These are phyloP conservation scores for Pycnonotus jocosus DNA, from an alignment of 2,113 vertebrate genomes.

Conservation along the genomic window DNA sequence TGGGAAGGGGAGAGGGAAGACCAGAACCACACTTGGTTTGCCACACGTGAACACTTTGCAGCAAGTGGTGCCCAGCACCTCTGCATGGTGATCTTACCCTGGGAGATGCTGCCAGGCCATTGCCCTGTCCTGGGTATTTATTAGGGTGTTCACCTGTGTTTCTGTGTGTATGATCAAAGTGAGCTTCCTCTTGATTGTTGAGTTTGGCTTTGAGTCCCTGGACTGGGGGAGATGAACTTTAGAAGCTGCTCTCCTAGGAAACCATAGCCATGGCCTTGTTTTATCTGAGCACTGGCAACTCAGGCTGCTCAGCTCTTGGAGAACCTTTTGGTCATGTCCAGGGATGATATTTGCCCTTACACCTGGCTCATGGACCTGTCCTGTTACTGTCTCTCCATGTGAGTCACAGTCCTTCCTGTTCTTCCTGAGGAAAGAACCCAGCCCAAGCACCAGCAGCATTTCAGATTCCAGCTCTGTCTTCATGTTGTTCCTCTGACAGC, in stretches of 20 bases:
- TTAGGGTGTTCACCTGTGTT: neutral
- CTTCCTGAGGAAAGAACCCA: neutral
- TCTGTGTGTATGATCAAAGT: neutral
- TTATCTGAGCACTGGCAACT: neutral
- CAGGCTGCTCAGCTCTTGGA: neutral
- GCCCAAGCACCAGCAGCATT: neutral
- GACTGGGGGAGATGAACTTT: neutral
- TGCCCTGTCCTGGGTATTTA: neutral
- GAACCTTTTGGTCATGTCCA: neutral
- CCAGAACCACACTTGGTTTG: neutral
- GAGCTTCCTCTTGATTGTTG: neutral
- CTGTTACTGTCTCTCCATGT: neutral
- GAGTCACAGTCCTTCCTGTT: neutral
- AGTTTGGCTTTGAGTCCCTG: neutral
- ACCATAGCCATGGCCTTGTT: neutral
- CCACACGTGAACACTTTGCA: neutral
- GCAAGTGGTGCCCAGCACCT: neutral
- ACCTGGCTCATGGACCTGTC: accelerated
- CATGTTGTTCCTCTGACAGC: neutral
- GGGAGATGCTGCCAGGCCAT: neutral
- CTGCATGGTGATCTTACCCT: neutral
- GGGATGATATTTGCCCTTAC: neutral
- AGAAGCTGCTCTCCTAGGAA: neutral
- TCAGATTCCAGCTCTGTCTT: neutral
- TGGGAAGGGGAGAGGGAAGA: neutral